phyloP scores from a whole-genome alignment of 2,113 vertebrate species.

The Alligator sinensis region DNA sequence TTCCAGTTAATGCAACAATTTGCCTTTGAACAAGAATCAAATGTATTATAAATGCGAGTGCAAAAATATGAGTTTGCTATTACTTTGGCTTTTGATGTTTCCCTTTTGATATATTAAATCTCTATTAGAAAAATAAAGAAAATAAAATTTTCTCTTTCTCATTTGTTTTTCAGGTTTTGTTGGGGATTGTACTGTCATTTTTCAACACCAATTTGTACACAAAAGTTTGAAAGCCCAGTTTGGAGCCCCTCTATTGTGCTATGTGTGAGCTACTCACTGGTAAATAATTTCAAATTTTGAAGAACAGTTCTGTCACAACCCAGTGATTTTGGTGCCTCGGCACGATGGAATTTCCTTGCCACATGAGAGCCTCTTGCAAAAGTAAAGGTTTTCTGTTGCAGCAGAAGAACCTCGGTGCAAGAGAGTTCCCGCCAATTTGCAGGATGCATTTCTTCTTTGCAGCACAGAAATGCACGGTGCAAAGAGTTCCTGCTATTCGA shows the following conservation, averaged over 20 bases:
- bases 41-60: neutral
- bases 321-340: no score
- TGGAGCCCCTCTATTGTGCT: neutral
- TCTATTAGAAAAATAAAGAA: neutral
- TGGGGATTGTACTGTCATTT: neutral
- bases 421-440: no score
- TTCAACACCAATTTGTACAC: neutral
- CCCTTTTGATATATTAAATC: neutral
- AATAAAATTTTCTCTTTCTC: neutral
- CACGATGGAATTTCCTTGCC: no score
- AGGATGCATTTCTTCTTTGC: no score
- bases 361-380: no score
- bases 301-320: neutral
- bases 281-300: neutral
- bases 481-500: no score
- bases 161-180: neutral
- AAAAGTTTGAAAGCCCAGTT: neutral
- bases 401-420: no score
- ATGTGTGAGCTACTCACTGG: neutral
- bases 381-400: no score
- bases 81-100: neutral
- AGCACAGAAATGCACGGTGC: no score
- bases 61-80: neutral
- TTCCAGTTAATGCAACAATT: neutral
- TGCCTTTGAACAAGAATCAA: neutral